phyloP scores from a whole-genome alignment of 2,888 invertebrate species.

The Quadroppia sp. region DNA sequence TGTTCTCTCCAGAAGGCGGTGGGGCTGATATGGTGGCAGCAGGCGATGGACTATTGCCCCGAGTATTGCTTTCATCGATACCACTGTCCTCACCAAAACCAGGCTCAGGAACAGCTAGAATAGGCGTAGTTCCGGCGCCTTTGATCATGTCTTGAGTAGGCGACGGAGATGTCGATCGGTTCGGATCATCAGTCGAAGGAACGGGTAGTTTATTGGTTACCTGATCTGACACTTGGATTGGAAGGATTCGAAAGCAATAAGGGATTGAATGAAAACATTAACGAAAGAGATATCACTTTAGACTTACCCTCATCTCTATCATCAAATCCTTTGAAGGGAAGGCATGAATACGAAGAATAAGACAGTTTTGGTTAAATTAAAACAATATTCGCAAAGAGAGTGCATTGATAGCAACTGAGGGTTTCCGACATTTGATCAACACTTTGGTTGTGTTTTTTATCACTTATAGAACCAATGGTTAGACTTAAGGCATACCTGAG shows the following conservation, averaged over 20 bases:
- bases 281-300: too few relatives aligned
- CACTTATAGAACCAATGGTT: not conserved
- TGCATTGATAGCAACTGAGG: not conserved
- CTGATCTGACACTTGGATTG: not conserved
- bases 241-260: not conserved
- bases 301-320: slow-evolving; percentile 17
- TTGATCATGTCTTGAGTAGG: slow-evolving; percentile 48
- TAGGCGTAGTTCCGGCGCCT: slow-evolving; percentile 49
- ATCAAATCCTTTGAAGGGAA: not conserved
- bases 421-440: not conserved
- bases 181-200: slow-evolving; percentile 32
- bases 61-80: slow-evolving; percentile 36
- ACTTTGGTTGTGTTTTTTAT: not conserved
- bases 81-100: slow-evolving; percentile 45
- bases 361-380: not conserved
- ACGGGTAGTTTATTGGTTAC: not conserved
- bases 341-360: slow-evolving; percentile 25
- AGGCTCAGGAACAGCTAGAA: slow-evolving; percentile 47
- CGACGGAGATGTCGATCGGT: slow-evolving; percentile 48
- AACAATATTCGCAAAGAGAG: too few relatives aligned
- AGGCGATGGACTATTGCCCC: not conserved
- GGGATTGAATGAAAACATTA: too few relatives aligned
- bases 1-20: slow-evolving; percentile 35
- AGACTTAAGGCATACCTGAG: slow-evolving; percentile 19
- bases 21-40: slow-evolving; percentile 11